These are phyloP conservation scores for Drosophila neotestacea DNA, from an alignment of 2,888 invertebrate species.

Conservation along the genomic window DNA sequence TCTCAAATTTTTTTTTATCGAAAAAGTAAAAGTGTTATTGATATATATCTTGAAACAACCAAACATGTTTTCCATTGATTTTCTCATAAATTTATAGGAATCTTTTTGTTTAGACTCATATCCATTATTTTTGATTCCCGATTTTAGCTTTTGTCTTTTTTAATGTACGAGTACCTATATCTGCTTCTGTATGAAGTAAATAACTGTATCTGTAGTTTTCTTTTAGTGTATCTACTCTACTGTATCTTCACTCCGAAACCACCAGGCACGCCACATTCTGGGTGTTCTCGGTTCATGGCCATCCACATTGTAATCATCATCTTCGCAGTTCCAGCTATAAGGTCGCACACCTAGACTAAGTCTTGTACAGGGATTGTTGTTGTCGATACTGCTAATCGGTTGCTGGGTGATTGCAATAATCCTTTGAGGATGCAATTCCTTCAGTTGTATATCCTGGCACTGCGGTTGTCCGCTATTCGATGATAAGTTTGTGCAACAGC, in stretches of 20 bases:
- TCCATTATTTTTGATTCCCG: too few relatives aligned
- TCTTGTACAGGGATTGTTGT: conserved; percentile 26
- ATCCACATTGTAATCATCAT: conserved; percentile 46
- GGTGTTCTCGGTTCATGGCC: conserved; percentile 43
- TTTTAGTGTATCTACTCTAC: too few relatives aligned
- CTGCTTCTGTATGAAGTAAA: too few relatives aligned
- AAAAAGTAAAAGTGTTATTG: too few relatives aligned
- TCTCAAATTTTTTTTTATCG: too few relatives aligned
- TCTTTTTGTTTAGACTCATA: too few relatives aligned
- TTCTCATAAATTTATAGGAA: too few relatives aligned
- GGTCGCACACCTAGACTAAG: conserved; percentile 14
- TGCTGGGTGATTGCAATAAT: conserved; percentile 29
- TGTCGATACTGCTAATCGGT: conserved; percentile 7
- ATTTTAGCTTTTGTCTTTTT: too few relatives aligned
- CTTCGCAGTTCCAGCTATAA: conserved; percentile 45
- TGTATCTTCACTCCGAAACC: conserved; percentile 34
- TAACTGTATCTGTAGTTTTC: too few relatives aligned
- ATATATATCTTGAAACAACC: too few relatives aligned
- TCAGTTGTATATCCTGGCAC: conserved; percentile 33
- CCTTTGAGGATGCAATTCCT: conserved; percentile 12
- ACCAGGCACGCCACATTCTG: conserved; percentile 51
- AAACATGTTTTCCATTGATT: too few relatives aligned
- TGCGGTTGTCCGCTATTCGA: background rate
- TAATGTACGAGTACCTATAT: too few relatives aligned
- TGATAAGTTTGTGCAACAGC: conserved; percentile 1